Conservation (phyloP, 2,113 vertebrate species). For the Peromyscus maniculatus region DNA sequence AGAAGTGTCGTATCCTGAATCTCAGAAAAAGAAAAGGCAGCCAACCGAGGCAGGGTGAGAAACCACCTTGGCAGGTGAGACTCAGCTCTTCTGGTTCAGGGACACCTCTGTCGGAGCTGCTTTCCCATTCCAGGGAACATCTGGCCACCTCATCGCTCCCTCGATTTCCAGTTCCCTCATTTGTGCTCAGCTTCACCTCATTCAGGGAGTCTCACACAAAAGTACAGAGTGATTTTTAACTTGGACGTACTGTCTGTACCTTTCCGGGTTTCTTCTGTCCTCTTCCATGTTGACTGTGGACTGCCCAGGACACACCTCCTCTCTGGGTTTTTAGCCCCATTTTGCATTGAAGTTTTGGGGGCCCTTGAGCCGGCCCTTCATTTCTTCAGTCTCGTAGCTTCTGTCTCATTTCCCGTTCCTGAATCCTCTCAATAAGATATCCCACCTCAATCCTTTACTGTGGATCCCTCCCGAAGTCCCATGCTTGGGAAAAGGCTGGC, state of each 20-base stretch:
- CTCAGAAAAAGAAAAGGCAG: neutral
- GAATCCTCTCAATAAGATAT: neutral
- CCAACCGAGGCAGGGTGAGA: accelerated
- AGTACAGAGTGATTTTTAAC: neutral
- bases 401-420: neutral
- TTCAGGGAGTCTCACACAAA: neutral
- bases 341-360: neutral
- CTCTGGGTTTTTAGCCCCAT: neutral
- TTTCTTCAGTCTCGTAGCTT: neutral
- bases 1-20: neutral
- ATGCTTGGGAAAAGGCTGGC: neutral
- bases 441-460: accelerated
- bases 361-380: neutral
- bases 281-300: accelerated
- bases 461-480: neutral
- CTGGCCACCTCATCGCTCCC: accelerated
- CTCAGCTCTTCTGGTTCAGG: neutral
- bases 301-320: accelerated
- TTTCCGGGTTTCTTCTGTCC: neutral
- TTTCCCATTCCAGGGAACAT: accelerated
- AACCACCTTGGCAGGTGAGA: accelerated
- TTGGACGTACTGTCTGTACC: no score
- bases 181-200: accelerated
- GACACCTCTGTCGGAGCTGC: no score
- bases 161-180: accelerated